Evolutionary conservation across 2,888 invertebrate species (phyloP).

Genomic region (Drosophila formosana): DNA sequence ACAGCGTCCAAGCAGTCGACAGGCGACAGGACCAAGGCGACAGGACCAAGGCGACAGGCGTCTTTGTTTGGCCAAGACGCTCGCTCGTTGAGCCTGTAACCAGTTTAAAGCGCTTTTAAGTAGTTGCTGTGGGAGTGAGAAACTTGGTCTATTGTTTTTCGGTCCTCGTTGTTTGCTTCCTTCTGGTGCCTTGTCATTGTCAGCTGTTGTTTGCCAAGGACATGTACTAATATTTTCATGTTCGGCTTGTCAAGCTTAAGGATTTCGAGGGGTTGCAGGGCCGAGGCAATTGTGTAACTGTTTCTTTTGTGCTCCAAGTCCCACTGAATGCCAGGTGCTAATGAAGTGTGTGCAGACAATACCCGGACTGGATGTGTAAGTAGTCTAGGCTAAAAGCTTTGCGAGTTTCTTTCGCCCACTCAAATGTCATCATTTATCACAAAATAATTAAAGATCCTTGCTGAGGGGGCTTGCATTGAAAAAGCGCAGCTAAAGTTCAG

Average conservation of each 20-base stretch:
- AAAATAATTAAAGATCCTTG: slow-evolving; percentile 83
- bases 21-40: slow-evolving; percentile 3
- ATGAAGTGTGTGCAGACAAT: slow-evolving; percentile 72
- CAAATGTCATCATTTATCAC: slow-evolving; percentile 84
- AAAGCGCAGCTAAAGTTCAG: slow-evolving; percentile 54
- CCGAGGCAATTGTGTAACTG: slow-evolving; percentile 11
- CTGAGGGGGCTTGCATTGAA: slow-evolving; percentile 40
- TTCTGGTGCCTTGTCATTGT: slow-evolving; percentile 68
- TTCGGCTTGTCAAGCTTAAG: slow-evolving; percentile 67
- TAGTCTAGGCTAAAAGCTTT: slow-evolving; percentile 36
- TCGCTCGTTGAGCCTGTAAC: slow-evolving; percentile 57
- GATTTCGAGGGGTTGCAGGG: slow-evolving; percentile 1
- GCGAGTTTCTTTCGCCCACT: slow-evolving; percentile 48
- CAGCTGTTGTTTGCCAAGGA: slow-evolving; percentile 72
- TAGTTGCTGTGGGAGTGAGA: slow-evolving; percentile 24
- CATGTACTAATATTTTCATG: slow-evolving; percentile 77
- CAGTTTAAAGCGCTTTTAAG: slow-evolving; percentile 77
- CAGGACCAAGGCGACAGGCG: slow-evolving; percentile 27
- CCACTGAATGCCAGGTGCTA: slow-evolving; percentile 69
- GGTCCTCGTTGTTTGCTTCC: slow-evolving; percentile 15
- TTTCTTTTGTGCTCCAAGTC: slow-evolving; percentile 34
- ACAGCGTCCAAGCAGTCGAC: slow-evolving; percentile 45
- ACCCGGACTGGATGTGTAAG: slow-evolving; percentile 14
- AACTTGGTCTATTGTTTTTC: slow-evolving; percentile 55
- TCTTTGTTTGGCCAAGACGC: slow-evolving; percentile 56